phyloP scores from a whole-genome alignment of 2,797 vertebrate genomes.

The Hemibagrus guttatus region DNA sequence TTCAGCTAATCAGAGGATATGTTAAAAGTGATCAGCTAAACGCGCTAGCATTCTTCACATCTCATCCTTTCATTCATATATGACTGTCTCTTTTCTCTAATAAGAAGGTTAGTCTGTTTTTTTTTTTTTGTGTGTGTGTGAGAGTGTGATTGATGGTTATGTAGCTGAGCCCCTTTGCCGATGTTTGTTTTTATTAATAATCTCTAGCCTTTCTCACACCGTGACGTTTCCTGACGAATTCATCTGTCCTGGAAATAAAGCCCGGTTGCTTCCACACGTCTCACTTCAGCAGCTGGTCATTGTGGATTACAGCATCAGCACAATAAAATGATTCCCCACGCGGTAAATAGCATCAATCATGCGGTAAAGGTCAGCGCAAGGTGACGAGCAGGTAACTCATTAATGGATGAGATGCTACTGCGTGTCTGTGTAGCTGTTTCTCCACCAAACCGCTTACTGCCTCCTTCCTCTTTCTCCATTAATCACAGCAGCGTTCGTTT shows the following conservation, averaged over 20 bases:
- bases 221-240: neutral
- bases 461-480: neutral
- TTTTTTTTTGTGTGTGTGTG: no score
- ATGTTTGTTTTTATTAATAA: neutral
- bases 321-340: no score
- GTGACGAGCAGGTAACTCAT: slow-evolving; percentile 10
- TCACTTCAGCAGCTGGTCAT: neutral
- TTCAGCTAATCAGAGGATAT: no score
- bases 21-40: no score
- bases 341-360: slow-evolving; percentile 20
- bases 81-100: no score
- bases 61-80: no score
- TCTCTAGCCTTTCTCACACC: slow-evolving; percentile 27
- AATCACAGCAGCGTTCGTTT: neutral
- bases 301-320: neutral
- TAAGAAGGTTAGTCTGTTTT: no score
- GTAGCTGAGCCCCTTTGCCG: no score
- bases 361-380: neutral
- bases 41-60: no score
- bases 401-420: neutral
- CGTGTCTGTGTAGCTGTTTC: neutral
- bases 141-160: no score
- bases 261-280: neutral
- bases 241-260: neutral
- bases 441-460: neutral